Conservation (phyloP, 2,888 invertebrate genomes). For the Pristionchus fissidentatus region DNA sequence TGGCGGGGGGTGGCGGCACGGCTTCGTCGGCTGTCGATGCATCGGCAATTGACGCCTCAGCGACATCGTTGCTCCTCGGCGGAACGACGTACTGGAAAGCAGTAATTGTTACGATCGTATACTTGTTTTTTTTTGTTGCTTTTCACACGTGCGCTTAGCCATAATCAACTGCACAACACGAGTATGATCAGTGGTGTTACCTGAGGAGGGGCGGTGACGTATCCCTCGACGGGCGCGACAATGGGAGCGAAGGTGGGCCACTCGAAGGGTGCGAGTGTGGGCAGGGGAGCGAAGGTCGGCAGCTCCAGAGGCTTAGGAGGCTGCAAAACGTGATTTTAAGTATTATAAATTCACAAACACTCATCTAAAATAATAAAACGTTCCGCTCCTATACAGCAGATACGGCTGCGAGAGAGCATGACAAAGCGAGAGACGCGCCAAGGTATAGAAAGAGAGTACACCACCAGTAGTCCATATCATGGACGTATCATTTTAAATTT, state of each 20-base stretch:
- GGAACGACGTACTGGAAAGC: slow-evolving; percentile 5
- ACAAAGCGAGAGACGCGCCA: too few relatives aligned
- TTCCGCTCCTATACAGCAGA: too few relatives aligned
- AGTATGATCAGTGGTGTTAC: background rate
- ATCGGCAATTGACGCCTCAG: background rate
- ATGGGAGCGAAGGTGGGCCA: slow-evolving; percentile 43
- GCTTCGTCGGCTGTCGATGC: background rate
- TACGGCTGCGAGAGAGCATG: too few relatives aligned
- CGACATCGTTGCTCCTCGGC: background rate
- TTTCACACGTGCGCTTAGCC: background rate
- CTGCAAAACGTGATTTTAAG: background rate
- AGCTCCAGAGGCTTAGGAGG: slow-evolving; percentile 19
- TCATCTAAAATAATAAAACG: too few relatives aligned
- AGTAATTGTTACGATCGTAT: background rate
- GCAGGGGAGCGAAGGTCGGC: slow-evolving; percentile 45
- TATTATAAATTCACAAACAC: background rate
- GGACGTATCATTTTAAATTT: too few relatives aligned
- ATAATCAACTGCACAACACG: background rate
- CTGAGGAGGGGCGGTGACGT: slow-evolving; percentile 37
- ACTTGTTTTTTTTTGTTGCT: background rate
- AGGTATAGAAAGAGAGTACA: too few relatives aligned
- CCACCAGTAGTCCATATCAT: too few relatives aligned
- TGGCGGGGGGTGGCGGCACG: background rate
- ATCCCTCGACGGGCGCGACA: background rate
- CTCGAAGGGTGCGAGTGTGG: slow-evolving; percentile 39